A percentile compares a stretch with the other conserved stretches of the same genome.
Evolutionary conservation across 2,113 vertebrate species (phyloP).

Genomic region (Rhea pennata): DNA sequence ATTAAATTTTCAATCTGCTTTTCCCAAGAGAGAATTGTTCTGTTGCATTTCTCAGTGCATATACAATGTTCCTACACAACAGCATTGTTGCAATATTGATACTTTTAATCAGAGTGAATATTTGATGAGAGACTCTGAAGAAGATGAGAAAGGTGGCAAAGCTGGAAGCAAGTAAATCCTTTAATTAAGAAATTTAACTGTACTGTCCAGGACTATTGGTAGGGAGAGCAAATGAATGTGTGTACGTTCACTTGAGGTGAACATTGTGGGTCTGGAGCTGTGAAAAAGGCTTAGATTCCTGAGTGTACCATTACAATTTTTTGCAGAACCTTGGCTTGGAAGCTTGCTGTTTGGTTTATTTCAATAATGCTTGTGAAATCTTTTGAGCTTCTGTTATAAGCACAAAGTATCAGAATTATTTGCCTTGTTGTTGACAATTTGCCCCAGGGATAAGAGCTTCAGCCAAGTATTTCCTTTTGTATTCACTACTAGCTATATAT

Average conservation of each 20-base stretch:
- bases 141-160: background rate
- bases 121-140: background rate
- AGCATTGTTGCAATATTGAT: background rate
- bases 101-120: background rate
- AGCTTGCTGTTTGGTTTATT: background rate
- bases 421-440: background rate
- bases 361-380: background rate
- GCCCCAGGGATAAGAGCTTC: background rate
- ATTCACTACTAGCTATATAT: background rate
- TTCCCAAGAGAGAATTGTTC: background rate
- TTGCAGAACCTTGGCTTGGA: background rate
- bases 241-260: background rate
- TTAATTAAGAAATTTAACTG: background rate
- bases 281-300: background rate
- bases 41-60: background rate
- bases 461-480: background rate
- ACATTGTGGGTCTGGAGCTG: background rate
- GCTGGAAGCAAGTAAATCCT: background rate
- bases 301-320: background rate
- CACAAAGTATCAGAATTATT: background rate
- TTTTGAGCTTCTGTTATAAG: background rate
- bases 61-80: background rate
- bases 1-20: background rate
- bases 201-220: background rate
- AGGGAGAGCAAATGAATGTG: background rate